Conservation (phyloP, 2,113 vertebrate genomes). For the Apodemus speciosus region DNA sequence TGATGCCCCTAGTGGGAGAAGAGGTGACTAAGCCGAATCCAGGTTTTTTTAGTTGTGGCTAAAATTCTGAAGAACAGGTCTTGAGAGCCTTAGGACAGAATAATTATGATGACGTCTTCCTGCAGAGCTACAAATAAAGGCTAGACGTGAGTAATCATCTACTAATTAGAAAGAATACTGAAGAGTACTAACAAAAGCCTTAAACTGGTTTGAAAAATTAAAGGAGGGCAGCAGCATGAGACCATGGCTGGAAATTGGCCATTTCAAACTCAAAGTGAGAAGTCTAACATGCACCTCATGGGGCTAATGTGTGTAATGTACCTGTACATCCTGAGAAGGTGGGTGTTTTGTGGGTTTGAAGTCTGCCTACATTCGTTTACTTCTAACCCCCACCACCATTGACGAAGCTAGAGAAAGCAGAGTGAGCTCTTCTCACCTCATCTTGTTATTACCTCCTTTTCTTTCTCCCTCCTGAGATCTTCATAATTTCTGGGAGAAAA, state of each 20-base stretch:
- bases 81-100: neutral
- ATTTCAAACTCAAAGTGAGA: slow-evolving; percentile 9
- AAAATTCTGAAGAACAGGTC: neutral
- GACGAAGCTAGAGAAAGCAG: neutral
- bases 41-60: neutral
- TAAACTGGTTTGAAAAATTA: slow-evolving; percentile 5
- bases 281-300: neutral
- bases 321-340: fast-evolving
- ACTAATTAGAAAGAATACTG: slow-evolving; percentile 42
- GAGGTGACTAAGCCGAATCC: neutral
- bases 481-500: neutral
- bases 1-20: neutral
- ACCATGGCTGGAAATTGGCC: neutral
- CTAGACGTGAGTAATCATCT: slow-evolving; percentile 19
- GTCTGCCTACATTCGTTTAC: neutral
- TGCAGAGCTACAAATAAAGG: too few relatives aligned
- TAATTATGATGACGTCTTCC: neutral
- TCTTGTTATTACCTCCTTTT: neutral
- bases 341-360: neutral
- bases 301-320: neutral
- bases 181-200: slow-evolving; percentile 16
- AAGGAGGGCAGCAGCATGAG: neutral
- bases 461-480: neutral
- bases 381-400: neutral
- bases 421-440: fast-evolving